Conservation (phyloP, 2,797 vertebrate genomes). For the Ispidina lecontei region DNA sequence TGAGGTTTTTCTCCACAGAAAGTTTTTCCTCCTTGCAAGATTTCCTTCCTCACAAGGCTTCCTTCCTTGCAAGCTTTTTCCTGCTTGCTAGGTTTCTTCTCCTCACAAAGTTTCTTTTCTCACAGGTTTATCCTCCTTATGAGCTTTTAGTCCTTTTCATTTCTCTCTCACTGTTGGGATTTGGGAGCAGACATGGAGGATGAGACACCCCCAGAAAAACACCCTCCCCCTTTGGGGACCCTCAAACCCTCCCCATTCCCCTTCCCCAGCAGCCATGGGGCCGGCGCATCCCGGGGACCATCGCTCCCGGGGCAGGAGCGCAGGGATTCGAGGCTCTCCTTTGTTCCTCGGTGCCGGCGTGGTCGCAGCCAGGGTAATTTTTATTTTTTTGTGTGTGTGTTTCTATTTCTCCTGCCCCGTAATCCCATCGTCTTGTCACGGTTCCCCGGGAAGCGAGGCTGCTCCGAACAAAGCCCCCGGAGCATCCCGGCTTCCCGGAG, state of each 20-base stretch:
- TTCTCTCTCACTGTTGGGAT: not conserved
- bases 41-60: not conserved
- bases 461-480: conserved; percentile 76
- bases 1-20: no score
- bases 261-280: not conserved
- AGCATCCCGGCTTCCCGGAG: conserved; percentile 72
- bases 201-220: not conserved
- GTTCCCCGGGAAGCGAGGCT: conserved; percentile 70
- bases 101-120: not conserved
- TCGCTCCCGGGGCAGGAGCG: not conserved
- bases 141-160: not conserved
- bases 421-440: conserved; percentile 80
- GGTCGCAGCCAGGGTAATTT: not conserved
- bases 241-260: not conserved
- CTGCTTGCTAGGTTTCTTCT: not conserved
- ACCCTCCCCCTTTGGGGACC: not conserved
- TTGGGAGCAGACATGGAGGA: not conserved
- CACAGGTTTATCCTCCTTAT: not conserved
- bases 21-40: not conserved
- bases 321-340: not conserved
- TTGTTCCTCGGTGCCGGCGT: not conserved
- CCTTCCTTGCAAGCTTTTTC: not conserved
- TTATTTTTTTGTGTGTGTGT: not conserved
- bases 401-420: conserved; percentile 49
- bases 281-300: not conserved